Evolutionary conservation across 1,140 invertebrate species (phyloP), one percentile per base, ranked within the genome.

Genomic region (Pachyrhynchus sulphureomaculatus): DNA sequence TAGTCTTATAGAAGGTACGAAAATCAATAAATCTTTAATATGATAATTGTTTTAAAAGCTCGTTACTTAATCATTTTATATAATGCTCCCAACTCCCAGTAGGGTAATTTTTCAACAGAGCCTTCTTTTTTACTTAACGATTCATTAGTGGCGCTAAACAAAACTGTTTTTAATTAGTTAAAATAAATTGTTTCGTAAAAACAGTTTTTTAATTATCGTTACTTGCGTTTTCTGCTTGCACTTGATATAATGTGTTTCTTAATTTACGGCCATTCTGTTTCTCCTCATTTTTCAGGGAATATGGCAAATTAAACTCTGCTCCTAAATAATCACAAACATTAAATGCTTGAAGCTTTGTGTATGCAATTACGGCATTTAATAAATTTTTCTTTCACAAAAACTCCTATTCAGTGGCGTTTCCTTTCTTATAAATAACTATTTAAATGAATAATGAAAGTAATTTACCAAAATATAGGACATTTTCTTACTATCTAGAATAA

Each of bases 201-300:
- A 59, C 33, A 59, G 24, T 45, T 59, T 59, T 59, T 59, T 59
- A 59, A 59, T 59, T 59, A 59, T 39, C 45, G 56, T 33, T 49
- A 48, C 55, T 57, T 57, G 44, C 44, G 29, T 48, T 57, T 48
- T 48, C 42, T 18, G 29, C 26, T 23, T 39, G 33, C 56, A 37
- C 23, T 32, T 51, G 47, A 39, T 51, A 59, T 51, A 51, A 51
- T 59, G 56, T 33, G 45, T 59, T 59, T 59, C 34, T 49, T 49
- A 59, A 59, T 59, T 59, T 59, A 59, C 56, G 56, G 39, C 44
- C 54, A 20, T 57, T 57, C 32, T 48, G 54, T 48, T 57, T 15
- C 47, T 51, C 23, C 24, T 59, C 47, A 49, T 51, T 59, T 59
- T 59, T 59, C 47, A 51, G 33, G 20, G 45, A 57, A 57, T 47